These are phyloP conservation scores for Ichneumoninae sp. DNA, from an alignment of 2,888 invertebrate species.

Conservation along the genomic window DNA sequence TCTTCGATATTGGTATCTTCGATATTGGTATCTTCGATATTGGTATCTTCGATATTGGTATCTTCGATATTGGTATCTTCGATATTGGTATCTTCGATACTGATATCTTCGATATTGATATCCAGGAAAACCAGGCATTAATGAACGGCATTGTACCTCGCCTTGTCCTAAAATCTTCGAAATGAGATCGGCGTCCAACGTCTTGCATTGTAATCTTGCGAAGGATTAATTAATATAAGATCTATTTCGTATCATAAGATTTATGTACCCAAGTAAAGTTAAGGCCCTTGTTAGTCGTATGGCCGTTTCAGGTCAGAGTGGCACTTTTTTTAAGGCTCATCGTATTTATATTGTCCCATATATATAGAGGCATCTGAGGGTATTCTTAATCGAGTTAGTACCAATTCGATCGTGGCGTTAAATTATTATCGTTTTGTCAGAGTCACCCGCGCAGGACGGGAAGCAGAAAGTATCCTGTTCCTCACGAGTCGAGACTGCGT, in stretches of 20 bases:
- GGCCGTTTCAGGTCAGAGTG: constrained; percentile 39
- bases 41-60: no score
- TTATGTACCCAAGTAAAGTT: constrained; percentile 38
- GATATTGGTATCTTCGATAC: no score
- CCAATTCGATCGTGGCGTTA: constrained; percentile 1
- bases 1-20: no score
- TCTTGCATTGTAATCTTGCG: constrained; percentile 67
- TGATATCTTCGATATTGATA: no score
- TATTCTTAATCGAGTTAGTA: constrained; percentile 31
- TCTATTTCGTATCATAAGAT: constrained; percentile 16
- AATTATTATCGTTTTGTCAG: constrained; percentile 22
- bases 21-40: no score
- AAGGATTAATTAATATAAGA: constrained; percentile 57
- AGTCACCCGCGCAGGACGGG: constrained; percentile 24
- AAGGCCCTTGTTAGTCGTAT: constrained; percentile 47
- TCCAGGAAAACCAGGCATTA: no score
- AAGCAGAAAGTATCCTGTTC: constrained; percentile 51
- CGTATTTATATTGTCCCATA: constrained; percentile 65
- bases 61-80: no score
- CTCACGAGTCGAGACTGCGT: background rate
- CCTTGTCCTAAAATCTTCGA: constrained; percentile 19
- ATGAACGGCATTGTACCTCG: background rate
- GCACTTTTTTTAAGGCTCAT: constrained; percentile 59
- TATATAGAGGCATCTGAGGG: constrained; percentile 41
- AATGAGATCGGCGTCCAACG: constrained; percentile 67